Conservation (phyloP, 2,797 vertebrate species). For the Circus cinereus region DNA sequence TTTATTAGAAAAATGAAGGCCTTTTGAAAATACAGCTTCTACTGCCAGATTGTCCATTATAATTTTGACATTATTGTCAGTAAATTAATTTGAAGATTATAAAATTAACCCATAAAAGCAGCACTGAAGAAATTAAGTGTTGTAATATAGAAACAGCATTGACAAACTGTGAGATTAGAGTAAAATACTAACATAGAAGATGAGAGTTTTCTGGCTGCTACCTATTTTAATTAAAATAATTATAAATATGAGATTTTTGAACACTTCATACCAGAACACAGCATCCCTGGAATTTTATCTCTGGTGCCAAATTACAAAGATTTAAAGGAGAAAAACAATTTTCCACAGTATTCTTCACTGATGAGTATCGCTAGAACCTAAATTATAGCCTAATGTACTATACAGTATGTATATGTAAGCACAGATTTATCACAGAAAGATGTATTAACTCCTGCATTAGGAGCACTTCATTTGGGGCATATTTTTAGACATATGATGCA, state of each 20-base stretch:
- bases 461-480: not conserved
- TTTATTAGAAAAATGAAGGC: not conserved
- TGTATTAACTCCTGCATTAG: not conserved
- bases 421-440: not conserved
- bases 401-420: not conserved
- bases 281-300: not conserved
- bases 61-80: not conserved
- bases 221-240: not conserved
- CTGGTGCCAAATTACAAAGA: not conserved
- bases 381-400: not conserved
- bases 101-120: not conserved
- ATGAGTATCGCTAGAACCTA: not conserved
- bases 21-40: not conserved
- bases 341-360: not conserved
- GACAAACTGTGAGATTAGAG: not conserved
- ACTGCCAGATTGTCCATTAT: not conserved
- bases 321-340: not conserved
- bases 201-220: not conserved
- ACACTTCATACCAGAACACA: not conserved
- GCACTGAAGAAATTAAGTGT: not conserved
- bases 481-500: not conserved
- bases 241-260: not conserved
- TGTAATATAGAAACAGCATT: not conserved
- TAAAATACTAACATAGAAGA: not conserved
- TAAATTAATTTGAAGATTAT: not conserved